phyloP scores from a whole-genome alignment of 2,888 invertebrate genomes.

The Nomada hirtipes region DNA sequence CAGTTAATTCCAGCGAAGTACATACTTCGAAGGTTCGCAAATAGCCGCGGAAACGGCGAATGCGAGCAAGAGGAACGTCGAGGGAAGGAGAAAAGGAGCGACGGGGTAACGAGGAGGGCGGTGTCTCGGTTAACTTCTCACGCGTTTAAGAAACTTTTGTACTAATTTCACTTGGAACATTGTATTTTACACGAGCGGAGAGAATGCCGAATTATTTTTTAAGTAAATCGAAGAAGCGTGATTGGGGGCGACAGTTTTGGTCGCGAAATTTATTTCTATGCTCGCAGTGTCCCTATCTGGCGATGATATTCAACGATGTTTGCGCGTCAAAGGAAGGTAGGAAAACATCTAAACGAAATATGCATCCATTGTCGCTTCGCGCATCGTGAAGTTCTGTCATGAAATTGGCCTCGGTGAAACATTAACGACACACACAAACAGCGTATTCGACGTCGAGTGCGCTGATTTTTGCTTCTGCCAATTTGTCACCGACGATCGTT shows the following conservation, averaged over 20 bases:
- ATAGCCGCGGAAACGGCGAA: constrained; percentile 66
- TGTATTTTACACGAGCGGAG: background rate
- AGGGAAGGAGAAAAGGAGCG: background rate
- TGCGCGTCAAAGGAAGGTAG: background rate
- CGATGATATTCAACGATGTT: constrained; percentile 22
- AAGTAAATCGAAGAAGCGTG: constrained; percentile 17
- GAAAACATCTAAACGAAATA: background rate
- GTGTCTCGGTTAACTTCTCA: constrained; percentile 66
- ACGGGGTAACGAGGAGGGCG: constrained; percentile 14
- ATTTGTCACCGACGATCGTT: constrained; percentile 60
- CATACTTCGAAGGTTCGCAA: constrained; percentile 66
- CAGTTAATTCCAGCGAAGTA: constrained; percentile 71
- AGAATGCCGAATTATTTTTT: constrained; percentile 20
- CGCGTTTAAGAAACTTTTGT: constrained; percentile 66
- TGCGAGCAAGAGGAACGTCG: constrained; percentile 21
- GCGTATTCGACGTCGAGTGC: constrained; percentile 4
- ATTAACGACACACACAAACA: background rate
- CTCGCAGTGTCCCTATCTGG: background rate
- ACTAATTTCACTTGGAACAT: constrained; percentile 36
- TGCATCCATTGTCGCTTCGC: background rate
- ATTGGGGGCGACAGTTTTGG: background rate
- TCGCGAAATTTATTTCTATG: constrained; percentile 15
- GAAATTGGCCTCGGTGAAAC: background rate
- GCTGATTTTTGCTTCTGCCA: constrained; percentile 49
- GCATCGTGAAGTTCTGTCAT: background rate